Conservation (phyloP, 2,797 vertebrate genomes). For the Petrocephalus sullivani region DNA sequence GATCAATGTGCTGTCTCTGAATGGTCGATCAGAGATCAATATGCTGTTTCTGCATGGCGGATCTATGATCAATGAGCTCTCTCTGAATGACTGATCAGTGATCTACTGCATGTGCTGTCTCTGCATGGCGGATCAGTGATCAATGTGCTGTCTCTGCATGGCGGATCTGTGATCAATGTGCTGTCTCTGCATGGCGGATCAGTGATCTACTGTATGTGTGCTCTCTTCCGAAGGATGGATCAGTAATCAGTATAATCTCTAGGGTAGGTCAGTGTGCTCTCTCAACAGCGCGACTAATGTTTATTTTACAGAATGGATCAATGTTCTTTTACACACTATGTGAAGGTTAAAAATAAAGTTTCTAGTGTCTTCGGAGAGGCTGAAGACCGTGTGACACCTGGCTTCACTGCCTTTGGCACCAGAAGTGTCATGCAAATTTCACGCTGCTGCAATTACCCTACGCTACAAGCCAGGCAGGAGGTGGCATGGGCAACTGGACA, state of each 20-base stretch:
- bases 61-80: not conserved
- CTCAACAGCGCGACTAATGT: not conserved
- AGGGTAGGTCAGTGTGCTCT: not conserved
- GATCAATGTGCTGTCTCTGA: not conserved
- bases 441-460: not conserved
- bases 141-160: not conserved
- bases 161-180: not conserved
- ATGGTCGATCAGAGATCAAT: no score
- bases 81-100: not conserved
- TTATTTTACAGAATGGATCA: not conserved
- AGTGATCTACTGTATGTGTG: not conserved
- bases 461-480: not conserved
- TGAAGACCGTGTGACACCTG: not conserved
- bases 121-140: not conserved
- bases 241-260: not conserved
- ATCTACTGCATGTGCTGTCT: not conserved
- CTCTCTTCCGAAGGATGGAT: not conserved
- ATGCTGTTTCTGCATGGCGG: no score
- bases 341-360: not conserved
- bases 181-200: not conserved
- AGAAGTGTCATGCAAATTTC: not conserved
- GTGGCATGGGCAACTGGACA: not conserved
- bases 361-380: not conserved
- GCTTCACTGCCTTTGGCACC: not conserved
- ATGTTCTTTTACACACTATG: not conserved